These are phyloP conservation scores for Danio albolineatus DNA, from an alignment of 2,797 vertebrate species.

Conservation along the genomic window DNA sequence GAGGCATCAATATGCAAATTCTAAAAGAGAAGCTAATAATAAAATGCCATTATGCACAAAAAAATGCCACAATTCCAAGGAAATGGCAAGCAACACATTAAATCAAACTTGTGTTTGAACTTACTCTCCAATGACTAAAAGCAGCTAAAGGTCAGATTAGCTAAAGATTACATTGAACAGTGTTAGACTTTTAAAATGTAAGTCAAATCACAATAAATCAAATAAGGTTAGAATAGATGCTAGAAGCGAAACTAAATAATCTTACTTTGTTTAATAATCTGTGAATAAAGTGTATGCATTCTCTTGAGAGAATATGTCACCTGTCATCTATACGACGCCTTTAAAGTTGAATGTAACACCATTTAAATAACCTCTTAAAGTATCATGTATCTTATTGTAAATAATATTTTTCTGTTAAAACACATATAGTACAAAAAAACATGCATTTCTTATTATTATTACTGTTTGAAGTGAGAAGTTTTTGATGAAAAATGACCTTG, in stretches of 20 bases:
- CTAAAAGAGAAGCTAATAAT: too few relatives aligned
- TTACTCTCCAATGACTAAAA: too few relatives aligned
- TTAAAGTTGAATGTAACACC: not conserved
- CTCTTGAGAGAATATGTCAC: not conserved
- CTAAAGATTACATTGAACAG: not conserved
- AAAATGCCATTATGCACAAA: too few relatives aligned
- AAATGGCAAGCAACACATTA: too few relatives aligned
- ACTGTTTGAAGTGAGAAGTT: conserved; percentile 18
- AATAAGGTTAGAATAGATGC: not conserved
- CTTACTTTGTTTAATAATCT: not conserved
- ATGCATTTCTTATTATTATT: not conserved
- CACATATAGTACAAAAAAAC: not conserved
- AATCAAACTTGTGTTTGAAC: too few relatives aligned
- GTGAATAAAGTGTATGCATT: not conserved
- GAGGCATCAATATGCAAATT: too few relatives aligned
- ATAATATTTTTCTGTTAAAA: not conserved
- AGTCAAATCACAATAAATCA: not conserved
- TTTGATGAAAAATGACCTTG: conserved; percentile 17
- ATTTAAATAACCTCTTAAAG: not conserved
- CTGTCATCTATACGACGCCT: not conserved
- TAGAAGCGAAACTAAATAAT: not conserved
- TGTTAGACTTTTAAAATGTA: not conserved
- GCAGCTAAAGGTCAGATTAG: too few relatives aligned
- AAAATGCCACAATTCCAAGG: too few relatives aligned
- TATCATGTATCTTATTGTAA: not conserved